Conservation (phyloP, 37 sponge, comb jelly and placozoan species). For the Cladorhizidae sp. region DNA sequence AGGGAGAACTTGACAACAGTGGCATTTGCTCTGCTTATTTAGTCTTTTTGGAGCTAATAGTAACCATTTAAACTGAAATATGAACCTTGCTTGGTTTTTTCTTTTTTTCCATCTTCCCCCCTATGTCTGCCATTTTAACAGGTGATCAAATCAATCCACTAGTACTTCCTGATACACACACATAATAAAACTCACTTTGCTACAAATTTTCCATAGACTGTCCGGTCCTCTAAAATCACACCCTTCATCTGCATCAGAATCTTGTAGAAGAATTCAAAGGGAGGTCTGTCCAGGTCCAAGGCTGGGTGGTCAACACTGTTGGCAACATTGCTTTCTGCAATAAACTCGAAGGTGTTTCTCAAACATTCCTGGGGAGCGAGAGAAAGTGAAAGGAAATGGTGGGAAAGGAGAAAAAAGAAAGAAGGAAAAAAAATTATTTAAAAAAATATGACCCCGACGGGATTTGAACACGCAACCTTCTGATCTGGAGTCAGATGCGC, state of each 20-base stretch:
- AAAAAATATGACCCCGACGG: conserved; percentile 84
- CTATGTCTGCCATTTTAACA: no score
- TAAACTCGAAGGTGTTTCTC: conserved; percentile 73
- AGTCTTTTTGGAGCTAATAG: no score
- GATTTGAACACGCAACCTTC: conserved; percentile 97
- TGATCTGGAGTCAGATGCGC: conserved; percentile 98
- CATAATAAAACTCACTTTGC: conserved; percentile 22
- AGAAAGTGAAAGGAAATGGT: neutral
- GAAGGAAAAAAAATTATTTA: conserved; percentile 27
- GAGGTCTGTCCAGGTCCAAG: conserved; percentile 16
- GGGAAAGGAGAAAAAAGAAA: neutral
- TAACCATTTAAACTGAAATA: no score
- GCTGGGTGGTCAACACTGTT: conserved; percentile 8
- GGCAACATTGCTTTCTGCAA: conserved; percentile 56
- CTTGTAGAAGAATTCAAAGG: conserved; percentile 70
- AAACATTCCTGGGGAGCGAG: conserved; percentile 51
- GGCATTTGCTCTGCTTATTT: no score
- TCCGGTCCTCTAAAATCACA: conserved; percentile 61
- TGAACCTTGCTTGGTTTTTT: no score
- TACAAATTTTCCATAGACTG: conserved; percentile 49
- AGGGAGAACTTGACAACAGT: no score
- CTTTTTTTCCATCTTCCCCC: no score
- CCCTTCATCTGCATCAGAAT: conserved; percentile 47
- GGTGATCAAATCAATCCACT: no score
- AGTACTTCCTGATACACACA: no score